A percentile compares a stretch with the other conserved stretches of the same genome.
Evolutionary conservation across 2,888 invertebrate genomes (phyloP).

Genomic region (Gastrophysa polygoni): DNA sequence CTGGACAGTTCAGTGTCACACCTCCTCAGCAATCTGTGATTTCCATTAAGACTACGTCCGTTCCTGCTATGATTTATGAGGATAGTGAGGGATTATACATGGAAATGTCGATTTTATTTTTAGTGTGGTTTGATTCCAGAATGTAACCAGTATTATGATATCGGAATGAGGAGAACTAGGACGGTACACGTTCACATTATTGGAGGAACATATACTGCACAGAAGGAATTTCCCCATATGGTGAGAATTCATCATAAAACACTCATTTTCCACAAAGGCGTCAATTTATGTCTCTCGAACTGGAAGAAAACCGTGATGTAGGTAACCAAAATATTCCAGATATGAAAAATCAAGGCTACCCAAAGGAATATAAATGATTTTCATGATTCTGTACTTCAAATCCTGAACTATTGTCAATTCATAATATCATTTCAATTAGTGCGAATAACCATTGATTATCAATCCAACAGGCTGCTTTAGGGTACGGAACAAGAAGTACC

Average conservation of each 20-base stretch:
- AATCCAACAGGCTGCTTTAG: conserved; percentile 48
- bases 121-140: conserved; percentile 28
- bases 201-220: conserved; percentile 42
- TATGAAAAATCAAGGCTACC: no score
- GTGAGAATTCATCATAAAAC: conserved; percentile 36
- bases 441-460: no score
- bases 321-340: no score
- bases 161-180: conserved; percentile 20
- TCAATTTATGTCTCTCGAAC: no score
- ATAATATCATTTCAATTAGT: no score
- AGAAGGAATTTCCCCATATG: conserved; percentile 55
- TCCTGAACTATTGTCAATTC: no score
- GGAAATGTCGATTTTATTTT: neutral
- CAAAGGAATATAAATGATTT: no score
- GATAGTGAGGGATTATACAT: conserved; percentile 22
- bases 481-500: conserved; percentile 44
- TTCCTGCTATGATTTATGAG: conserved; percentile 17
- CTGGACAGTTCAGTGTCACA: conserved; percentile 18
- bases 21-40: neutral
- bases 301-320: no score
- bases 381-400: no score
- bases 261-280: no score
- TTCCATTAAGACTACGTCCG: no score
- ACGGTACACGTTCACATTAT: conserved; percentile 38
- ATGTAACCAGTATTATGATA: conserved; percentile 39